These are phyloP conservation scores for Drosophila subpulchrella DNA, from an alignment of 1,140 invertebrate genomes.

Conservation along the genomic window DNA sequence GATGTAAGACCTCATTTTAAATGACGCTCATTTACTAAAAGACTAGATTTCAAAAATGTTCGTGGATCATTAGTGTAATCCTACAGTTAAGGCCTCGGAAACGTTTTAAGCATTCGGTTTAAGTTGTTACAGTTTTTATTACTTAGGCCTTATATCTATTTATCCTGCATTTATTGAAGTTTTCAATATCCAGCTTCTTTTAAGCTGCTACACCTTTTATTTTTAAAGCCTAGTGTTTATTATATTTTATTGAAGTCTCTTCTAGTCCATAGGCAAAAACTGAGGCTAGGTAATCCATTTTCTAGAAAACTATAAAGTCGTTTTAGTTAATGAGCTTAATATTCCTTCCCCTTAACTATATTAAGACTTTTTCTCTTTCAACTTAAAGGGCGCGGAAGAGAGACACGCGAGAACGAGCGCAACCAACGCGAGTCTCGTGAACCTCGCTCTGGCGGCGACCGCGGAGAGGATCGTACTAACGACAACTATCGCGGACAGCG, in stretches of 20 bases:
- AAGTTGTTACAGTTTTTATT: too few relatives aligned
- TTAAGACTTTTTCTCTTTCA: background rate
- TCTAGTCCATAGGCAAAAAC: too few relatives aligned
- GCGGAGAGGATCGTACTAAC: conserved; percentile 83
- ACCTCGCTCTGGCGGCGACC: conserved; percentile 85
- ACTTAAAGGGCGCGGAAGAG: conserved; percentile 80
- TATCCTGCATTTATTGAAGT: too few relatives aligned
- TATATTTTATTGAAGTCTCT: too few relatives aligned
- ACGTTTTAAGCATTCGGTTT: too few relatives aligned
- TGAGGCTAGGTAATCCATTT: too few relatives aligned
- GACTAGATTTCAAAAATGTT: too few relatives aligned
- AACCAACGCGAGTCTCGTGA: conserved; percentile 84
- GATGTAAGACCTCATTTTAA: conserved; percentile 65
- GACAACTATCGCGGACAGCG: conserved; percentile 84
- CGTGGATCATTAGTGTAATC: too few relatives aligned
- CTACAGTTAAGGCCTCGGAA: too few relatives aligned
- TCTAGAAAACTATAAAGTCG: background rate
- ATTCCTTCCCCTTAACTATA: background rate
- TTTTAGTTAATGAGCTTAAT: background rate
- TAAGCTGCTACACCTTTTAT: background rate
- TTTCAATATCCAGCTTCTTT: background rate
- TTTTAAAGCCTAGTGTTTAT: too few relatives aligned
- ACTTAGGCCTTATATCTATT: too few relatives aligned
- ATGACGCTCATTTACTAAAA: background rate
- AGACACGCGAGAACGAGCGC: conserved; percentile 83